Evolutionary conservation across 2,888 invertebrate species (phyloP), one percentile per base, ranked within the genome.

Genomic region (Andrena flavipes): DNA sequence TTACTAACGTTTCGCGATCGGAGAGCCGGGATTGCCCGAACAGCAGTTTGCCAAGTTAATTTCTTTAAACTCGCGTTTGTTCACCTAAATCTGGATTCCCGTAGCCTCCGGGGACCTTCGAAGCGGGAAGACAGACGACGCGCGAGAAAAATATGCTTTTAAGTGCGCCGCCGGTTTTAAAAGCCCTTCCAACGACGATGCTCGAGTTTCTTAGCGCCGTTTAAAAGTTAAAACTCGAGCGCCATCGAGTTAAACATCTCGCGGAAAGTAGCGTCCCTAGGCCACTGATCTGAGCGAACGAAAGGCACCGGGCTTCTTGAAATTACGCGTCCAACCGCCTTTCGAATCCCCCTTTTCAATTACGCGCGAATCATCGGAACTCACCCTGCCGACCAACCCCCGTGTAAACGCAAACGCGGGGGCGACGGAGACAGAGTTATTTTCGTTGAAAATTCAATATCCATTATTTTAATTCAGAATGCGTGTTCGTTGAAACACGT

Each of bases 31-130:
- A 56, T 59, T 30, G 35, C 54, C 30, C 54, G 48, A 62, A 10
- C 48, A 54, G 63, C 49, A 70, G 76, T 79, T 71, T 42, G 63
- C 76, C 59, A 35, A 77, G 64, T 79, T 79, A 79, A 79, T 76
- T 65, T 76, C 78, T 71, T 56, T 62, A 70, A 65, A 67, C 65
- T 77, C 54, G 42, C 42, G 71, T 80, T 77, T 65, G 42, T 71
- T 48, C 77, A 30, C 48, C 60, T 59, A 68, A 64, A 69, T 79
- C 51, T 42, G 60, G 29, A 23, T 54, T 23, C 26, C n/a, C 7
- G 13, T 1, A 30, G 56, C 56, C 79, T 10, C 23, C 26, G 20
- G 76, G 70, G 65, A 65, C 26, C 26, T 51, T 26, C 62, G 10
- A 26, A 6, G 33, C 10, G 23, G 16, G 26, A 6, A 29, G 16